Conservation (phyloP, 2,797 vertebrate species). For the Thamnophis elegans region DNA sequence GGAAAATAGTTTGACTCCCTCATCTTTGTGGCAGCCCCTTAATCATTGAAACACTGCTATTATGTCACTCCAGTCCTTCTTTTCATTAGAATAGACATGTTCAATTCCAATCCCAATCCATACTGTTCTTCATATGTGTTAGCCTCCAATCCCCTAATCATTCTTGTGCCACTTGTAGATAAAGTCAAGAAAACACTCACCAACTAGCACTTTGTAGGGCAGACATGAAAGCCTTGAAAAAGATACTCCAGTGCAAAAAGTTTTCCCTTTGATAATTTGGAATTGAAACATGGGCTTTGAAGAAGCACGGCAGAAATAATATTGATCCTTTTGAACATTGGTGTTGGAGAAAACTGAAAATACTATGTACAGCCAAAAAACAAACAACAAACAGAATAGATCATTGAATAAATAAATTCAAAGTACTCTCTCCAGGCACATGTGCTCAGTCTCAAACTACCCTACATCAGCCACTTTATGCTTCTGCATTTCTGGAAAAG, state of each 20-base stretch:
- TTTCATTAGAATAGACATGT: background rate
- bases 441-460: background rate
- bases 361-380: background rate
- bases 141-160: background rate
- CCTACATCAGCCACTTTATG: background rate
- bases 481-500: background rate
- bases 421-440: background rate
- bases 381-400: background rate
- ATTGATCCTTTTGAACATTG: background rate
- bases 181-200: background rate
- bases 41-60: background rate
- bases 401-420: background rate
- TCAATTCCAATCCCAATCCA: background rate
- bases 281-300: background rate
- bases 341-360: background rate
- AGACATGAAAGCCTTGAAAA: background rate
- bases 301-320: background rate
- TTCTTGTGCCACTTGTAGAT: background rate
- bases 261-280: background rate
- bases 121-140: background rate
- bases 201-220: background rate
- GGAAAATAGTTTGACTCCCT: background rate
- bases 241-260: background rate
- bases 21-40: background rate
- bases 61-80: background rate